Base-by-base conservation (phyloP, 2,888 invertebrate species). In the Cerastis leucographa region DNA sequence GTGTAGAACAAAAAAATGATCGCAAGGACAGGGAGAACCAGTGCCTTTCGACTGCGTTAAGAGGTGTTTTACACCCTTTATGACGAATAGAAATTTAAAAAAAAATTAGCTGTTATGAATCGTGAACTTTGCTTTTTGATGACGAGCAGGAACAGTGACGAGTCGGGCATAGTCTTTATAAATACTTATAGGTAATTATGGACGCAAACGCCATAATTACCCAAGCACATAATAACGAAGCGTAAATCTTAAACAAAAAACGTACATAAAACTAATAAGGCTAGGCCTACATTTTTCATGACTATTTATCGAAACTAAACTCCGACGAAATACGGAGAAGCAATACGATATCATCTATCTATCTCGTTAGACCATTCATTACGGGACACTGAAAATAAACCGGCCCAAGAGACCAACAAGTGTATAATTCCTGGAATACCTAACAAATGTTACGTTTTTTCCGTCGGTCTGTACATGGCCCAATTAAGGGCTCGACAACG, bases 371-470 rank as follows among this genome's bases (percentile, higher is more conserved):
- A 85, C 77, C 83, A 85, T 85, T 85, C 87, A 87, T 89, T 89
- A 87, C 85, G 54, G 77, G 71, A 86, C 85, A 87, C 81, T 83
- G 85, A 89, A 85, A 89, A 88, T 88, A 88, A 90, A 90, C 90
- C 78, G 87, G 85, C 84, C 85, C 77, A 76, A 87, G 90, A 92
- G 90, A 90, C 93, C 93, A 93, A 94, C 95, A 95, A 95, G 94
- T 95, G 95, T 95, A 94, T 93, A 94, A 96, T 96, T 96, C 96
- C 93, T 90, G 94, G 96, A 96, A 96, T 96, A 94, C 95, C 96
- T 95, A 95, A 96, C 95, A 95, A 96, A 96, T 96, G 96, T 96
- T 90, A 92, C 91, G 94, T 95, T 95, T 95, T 95, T 95, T 94
- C 94, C 91, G 93, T 93, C 92, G 93, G 73, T 82, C 86, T 89